Conservation (phyloP, 1,140 invertebrate genomes). For the Liolophura sinensis region DNA sequence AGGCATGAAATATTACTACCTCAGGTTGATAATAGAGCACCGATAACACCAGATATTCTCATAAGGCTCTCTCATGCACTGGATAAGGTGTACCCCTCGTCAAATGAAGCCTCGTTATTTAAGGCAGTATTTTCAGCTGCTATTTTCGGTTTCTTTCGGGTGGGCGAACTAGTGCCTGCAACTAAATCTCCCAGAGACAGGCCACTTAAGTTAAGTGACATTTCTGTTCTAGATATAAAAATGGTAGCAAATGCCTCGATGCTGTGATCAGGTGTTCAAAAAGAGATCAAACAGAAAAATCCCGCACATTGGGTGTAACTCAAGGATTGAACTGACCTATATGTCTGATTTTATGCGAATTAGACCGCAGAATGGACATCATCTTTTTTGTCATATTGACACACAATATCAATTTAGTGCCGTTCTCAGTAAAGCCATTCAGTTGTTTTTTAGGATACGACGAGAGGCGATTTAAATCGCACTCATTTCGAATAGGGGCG, state of each 20-base stretch:
- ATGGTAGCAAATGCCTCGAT: neutral
- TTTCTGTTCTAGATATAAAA: neutral
- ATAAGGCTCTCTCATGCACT: neutral
- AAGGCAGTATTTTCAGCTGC: constrained; percentile 11
- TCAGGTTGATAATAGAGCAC: constrained; percentile 5
- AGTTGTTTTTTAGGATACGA: neutral
- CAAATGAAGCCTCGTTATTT: constrained; percentile 14
- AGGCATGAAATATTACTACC: no score
- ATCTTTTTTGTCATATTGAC: constrained; percentile 3
- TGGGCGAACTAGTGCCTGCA: constrained; percentile 16
- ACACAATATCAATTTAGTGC: constrained; percentile 18
- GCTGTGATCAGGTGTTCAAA: constrained; percentile 2
- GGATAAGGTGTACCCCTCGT: neutral
- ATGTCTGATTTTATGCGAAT: no score
- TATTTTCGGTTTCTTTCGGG: constrained; percentile 20
- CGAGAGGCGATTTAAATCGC: constrained; percentile 2
- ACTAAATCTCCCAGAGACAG: neutral
- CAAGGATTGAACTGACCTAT: neutral
- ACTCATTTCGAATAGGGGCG: constrained; percentile 19
- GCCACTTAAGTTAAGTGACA: neutral
- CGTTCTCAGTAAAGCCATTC: constrained; percentile 9
- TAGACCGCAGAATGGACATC: neutral
- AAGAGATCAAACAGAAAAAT: constrained; percentile 7
- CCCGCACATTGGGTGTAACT: neutral
- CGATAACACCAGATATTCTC: constrained; percentile 7